These are phyloP conservation scores for Lycocorax pyrrhopterus DNA, from an alignment of 2,113 vertebrate species.

Conservation along the genomic window DNA sequence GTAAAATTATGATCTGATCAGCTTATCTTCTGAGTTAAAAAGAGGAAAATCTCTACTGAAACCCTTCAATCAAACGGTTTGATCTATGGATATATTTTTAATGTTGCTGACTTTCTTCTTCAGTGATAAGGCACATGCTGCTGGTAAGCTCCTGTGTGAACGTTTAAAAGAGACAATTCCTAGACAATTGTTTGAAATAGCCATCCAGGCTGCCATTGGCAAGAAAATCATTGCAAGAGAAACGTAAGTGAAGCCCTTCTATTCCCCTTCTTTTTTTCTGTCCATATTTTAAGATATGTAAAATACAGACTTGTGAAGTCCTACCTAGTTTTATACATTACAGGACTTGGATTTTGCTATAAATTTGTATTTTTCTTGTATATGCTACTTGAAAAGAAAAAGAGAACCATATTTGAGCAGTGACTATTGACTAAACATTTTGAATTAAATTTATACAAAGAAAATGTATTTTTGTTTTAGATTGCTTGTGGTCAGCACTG, in stretches of 20 bases:
- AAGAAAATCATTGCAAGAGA: conserved; percentile 92
- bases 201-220: conserved; percentile 88
- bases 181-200: conserved; percentile 94
- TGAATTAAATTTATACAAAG: not conserved
- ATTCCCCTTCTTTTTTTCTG: not conserved
- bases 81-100: not conserved
- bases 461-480: not conserved
- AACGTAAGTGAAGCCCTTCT: conserved; percentile 80
- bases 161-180: conserved; percentile 89
- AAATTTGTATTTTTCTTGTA: not conserved
- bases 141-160: conserved; percentile 90
- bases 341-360: not conserved
- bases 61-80: not conserved
- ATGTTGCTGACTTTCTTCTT: not conserved
- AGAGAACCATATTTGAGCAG: not conserved
- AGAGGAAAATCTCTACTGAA: not conserved
- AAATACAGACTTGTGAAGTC: not conserved
- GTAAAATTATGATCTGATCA: not conserved
- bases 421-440: not conserved
- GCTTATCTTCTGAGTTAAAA: not conserved
- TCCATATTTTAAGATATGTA: not conserved
- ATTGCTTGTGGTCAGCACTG: not conserved
- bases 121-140: conserved; percentile 82
- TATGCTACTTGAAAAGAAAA: not conserved
- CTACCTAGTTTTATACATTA: not conserved